phyloP scores from a whole-genome alignment of 2,888 invertebrate species.

The Panorpa germanica region DNA sequence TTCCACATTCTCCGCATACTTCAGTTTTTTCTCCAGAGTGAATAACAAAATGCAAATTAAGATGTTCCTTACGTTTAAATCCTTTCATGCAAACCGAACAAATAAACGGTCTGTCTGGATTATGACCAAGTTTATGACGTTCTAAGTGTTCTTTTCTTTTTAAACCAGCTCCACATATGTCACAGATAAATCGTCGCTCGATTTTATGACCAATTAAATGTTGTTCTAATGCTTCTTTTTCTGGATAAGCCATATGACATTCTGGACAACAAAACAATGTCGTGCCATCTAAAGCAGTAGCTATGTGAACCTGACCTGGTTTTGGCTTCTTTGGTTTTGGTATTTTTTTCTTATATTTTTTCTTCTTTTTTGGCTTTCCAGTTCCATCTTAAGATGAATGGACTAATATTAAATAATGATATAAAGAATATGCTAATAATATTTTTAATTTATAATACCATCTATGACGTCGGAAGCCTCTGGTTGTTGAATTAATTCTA shows the following conservation, averaged over 20 bases:
- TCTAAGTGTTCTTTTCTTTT: constrained; percentile 65
- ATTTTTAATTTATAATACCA: background rate
- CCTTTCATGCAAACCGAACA: constrained; percentile 57
- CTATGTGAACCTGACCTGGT: constrained; percentile 60
- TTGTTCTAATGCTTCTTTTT: constrained; percentile 59
- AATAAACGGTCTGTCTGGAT: constrained; percentile 56
- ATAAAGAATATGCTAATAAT: constrained; percentile 1
- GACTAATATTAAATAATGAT: background rate
- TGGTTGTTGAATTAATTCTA: constrained; percentile 4
- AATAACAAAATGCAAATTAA: constrained; percentile 61
- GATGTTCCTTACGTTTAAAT: constrained; percentile 60
- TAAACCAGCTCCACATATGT: constrained; percentile 56
- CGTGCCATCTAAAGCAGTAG: constrained; percentile 54
- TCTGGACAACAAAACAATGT: constrained; percentile 62
- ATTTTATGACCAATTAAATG: constrained; percentile 62
- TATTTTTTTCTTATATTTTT: constrained; percentile 65
- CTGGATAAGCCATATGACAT: constrained; percentile 65
- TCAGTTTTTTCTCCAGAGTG: constrained; percentile 67
- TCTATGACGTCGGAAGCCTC: background rate
- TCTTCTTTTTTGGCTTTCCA: constrained; percentile 42
- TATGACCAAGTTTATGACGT: constrained; percentile 59
- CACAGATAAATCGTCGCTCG: constrained; percentile 58
- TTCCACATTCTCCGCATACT: constrained; percentile 35
- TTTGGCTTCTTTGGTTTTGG: constrained; percentile 61
- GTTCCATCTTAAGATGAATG: constrained; percentile 7